A percentile compares a stretch with the other conserved stretches of the same genome.
These are phyloP conservation scores for Ianthella basta DNA, from an alignment of 37 sponge, comb jelly and placozoan genomes.

Conservation along the genomic window DNA sequence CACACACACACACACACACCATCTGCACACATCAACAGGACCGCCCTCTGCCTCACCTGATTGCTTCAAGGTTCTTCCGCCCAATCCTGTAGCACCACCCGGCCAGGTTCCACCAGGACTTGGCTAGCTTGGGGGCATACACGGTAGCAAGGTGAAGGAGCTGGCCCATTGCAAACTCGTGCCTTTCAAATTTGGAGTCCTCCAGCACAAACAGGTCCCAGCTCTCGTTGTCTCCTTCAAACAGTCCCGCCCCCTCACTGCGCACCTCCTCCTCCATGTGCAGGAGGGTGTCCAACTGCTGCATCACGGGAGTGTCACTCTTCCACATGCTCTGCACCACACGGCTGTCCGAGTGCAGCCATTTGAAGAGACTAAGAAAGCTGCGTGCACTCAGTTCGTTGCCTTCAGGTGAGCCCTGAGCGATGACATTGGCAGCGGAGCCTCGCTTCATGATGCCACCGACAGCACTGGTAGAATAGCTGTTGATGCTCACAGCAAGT, in stretches of 20 bases:
- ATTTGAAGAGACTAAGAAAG: slow-evolving; percentile 70
- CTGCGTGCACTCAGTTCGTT: slow-evolving; percentile 60
- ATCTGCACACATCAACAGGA: too few relatives aligned
- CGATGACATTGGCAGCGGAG: neutral
- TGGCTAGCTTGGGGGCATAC: slow-evolving; percentile 78
- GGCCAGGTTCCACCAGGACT: slow-evolving; percentile 89
- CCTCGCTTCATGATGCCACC: neutral
- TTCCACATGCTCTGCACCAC: slow-evolving; percentile 68
- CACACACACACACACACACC: too few relatives aligned
- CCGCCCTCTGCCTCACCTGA: slow-evolving; percentile 59
- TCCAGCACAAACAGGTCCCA: slow-evolving; percentile 76
- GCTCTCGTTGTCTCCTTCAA: slow-evolving; percentile 32
- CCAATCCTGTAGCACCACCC: slow-evolving; percentile 94
- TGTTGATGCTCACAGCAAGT: slow-evolving; percentile 46
- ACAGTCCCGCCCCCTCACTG: slow-evolving; percentile 52
- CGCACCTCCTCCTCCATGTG: slow-evolving; percentile 57
- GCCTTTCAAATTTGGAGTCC: slow-evolving; percentile 73
- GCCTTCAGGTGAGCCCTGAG: slow-evolving; percentile 33
- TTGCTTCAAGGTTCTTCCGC: slow-evolving; percentile 83
- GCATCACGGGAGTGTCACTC: slow-evolving; percentile 43
- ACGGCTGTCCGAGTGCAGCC: slow-evolving; percentile 69
- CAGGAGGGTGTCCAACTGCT: slow-evolving; percentile 44
- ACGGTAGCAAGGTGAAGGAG: slow-evolving; percentile 82
- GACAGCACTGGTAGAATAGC: slow-evolving; percentile 4
- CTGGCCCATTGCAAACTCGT: slow-evolving; percentile 81